Percentiles rank a stretch among this genome's conserved stretches.
phyloP scores from a whole-genome alignment of 2,888 invertebrate genomes.

The Sminthurinus aureus region DNA sequence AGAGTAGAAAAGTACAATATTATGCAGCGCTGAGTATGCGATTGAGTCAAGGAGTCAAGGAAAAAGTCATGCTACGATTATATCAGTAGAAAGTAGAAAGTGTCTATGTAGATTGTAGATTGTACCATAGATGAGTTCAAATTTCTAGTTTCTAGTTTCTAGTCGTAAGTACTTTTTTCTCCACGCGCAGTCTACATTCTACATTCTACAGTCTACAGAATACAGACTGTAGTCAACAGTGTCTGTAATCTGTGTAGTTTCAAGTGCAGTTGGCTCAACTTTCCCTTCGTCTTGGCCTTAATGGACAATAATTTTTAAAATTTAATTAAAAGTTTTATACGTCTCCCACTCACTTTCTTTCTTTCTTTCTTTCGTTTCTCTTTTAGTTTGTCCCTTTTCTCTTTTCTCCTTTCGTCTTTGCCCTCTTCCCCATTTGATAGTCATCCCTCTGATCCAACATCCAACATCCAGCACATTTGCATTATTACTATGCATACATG shows the following conservation, averaged over 20 bases:
- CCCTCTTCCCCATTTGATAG: background rate
- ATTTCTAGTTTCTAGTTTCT: too few species aligned
- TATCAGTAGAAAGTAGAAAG: too few species aligned
- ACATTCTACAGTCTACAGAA: background rate
- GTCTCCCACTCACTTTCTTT: slow-evolving; percentile 17
- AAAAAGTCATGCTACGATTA: too few species aligned
- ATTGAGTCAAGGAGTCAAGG: too few species aligned
- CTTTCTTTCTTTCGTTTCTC: background rate
- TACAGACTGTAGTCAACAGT: background rate
- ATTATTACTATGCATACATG: background rate
- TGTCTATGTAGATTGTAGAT: too few species aligned
- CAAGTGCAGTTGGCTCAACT: slow-evolving; percentile 19
- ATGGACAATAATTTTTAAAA: slow-evolving; percentile 58
- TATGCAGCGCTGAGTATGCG: too few species aligned
- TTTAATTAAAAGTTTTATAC: slow-evolving; percentile 56
- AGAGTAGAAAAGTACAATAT: too few species aligned
- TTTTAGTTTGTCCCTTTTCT: background rate
- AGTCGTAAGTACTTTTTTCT: too few species aligned
- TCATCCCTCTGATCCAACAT: background rate
- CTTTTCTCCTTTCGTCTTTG: background rate
- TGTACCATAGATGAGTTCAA: too few species aligned
- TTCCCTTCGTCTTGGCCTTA: slow-evolving; percentile 45
- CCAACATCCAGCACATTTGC: background rate
- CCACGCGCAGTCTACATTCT: too few species aligned
- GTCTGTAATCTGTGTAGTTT: background rate